Conservation (phyloP, 2,113 vertebrate species). For the Pterophyllum scalare region DNA sequence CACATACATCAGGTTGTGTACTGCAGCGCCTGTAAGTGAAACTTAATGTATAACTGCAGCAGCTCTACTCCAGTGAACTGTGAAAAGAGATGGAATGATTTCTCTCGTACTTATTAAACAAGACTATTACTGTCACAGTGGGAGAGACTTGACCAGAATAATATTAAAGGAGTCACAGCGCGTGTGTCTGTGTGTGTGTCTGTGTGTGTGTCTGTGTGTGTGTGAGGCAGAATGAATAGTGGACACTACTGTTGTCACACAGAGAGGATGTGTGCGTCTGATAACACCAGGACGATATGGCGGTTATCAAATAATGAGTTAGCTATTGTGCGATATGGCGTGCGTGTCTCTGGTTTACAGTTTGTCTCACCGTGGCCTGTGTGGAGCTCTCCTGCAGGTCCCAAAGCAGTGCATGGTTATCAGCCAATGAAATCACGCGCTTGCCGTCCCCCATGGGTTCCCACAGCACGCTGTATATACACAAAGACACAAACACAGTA, state of each 20-base stretch:
- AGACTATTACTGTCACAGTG: constrained; percentile 27
- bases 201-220: not conserved
- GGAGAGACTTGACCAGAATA: constrained; percentile 37
- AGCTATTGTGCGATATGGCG: constrained; percentile 54
- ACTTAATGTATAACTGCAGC: not conserved
- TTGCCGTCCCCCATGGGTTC: constrained; percentile 96
- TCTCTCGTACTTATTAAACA: constrained; percentile 37
- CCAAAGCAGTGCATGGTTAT: constrained; percentile 93
- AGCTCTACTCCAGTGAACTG: not conserved
- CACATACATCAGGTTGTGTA: not conserved
- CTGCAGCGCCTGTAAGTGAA: constrained; percentile 5
- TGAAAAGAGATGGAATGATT: constrained; percentile 16
- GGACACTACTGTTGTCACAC: constrained; percentile 50
- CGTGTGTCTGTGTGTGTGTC: not conserved
- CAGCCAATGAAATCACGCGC: constrained; percentile 92
- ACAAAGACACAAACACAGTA: constrained; percentile 40
- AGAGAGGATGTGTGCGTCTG: constrained; percentile 54
- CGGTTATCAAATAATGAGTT: constrained; percentile 81
- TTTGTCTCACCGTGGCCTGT: constrained; percentile 87
- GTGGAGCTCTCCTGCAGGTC: constrained; percentile 93
- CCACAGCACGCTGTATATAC: constrained; percentile 88
- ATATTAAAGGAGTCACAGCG: constrained; percentile 18
- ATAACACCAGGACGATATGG: constrained; percentile 68
- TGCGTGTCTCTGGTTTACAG: constrained; percentile 8
- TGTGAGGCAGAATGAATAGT: constrained; percentile 48